Evolutionary conservation across 1,140 invertebrate genomes (phyloP).

Genomic region (Prorops nasuta): DNA sequence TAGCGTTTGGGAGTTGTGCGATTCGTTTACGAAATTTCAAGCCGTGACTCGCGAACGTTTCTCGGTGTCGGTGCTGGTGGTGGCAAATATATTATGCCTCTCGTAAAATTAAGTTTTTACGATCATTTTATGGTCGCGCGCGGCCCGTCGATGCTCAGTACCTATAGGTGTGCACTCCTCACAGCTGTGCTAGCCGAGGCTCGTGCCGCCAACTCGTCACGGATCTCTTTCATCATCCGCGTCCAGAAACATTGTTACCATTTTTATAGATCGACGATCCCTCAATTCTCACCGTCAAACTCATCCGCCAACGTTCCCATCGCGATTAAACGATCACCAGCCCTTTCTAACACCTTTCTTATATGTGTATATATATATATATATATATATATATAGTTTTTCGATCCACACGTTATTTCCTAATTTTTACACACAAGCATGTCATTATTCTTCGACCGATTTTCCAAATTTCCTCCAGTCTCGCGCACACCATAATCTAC

Average conservation of each 20-base stretch:
- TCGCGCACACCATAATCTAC: too few species aligned
- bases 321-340: too few species aligned
- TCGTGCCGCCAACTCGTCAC: slow-evolving; percentile 29
- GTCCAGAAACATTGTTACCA: slow-evolving; percentile 22
- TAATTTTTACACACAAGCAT: slow-evolving; percentile 3
- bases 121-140: slow-evolving; percentile 57
- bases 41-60: slow-evolving; percentile 33
- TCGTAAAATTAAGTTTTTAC: slow-evolving; percentile 60
- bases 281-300: too few species aligned
- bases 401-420: not conserved
- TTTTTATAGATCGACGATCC: slow-evolving; percentile 18
- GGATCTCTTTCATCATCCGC: slow-evolving; percentile 25
- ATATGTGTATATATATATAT: not conserved
- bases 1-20: too few species aligned
- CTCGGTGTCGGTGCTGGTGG: slow-evolving; percentile 31
- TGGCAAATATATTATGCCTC: slow-evolving; percentile 57
- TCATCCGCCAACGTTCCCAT: not conserved
- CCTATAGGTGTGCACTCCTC: slow-evolving; percentile 37
- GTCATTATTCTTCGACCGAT: too few species aligned
- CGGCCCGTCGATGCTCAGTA: slow-evolving; percentile 45
- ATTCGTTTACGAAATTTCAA: slow-evolving; percentile 36
- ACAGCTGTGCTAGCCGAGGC: slow-evolving; percentile 24
- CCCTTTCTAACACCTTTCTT: too few species aligned
- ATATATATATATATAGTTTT: too few species aligned
- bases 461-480: too few species aligned